A percentile compares a stretch with the other conserved stretches of the same genome.
phyloP scores from a whole-genome alignment of 2,888 invertebrate species.

The Nasonia oneida region DNA sequence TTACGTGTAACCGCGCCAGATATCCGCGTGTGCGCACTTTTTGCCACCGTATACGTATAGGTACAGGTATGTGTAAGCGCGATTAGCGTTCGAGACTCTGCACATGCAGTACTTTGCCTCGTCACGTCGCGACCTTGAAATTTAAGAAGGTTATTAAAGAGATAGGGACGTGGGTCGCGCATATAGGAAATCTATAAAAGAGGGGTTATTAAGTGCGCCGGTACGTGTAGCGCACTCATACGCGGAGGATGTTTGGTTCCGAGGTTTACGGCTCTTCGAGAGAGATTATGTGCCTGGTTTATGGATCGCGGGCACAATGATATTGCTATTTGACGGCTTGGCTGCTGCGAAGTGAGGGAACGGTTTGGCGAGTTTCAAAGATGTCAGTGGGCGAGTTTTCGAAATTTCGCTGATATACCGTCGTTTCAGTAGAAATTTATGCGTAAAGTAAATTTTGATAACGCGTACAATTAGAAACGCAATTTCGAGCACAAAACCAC shows the following conservation, averaged over 20 bases:
- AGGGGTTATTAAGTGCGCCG: slow-evolving; percentile 1
- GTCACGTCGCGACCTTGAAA: slow-evolving; percentile 23
- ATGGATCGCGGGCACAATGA: slow-evolving; percentile 6
- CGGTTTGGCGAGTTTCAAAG: neutral
- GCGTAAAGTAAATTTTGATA: neutral
- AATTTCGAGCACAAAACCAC: neutral
- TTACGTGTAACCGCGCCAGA: slow-evolving; percentile 64
- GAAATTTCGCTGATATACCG: neutral
- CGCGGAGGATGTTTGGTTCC: neutral
- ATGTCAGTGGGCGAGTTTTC: neutral
- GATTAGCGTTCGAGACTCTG: slow-evolving; percentile 26
- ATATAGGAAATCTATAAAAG: slow-evolving; percentile 14
- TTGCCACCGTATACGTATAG: neutral
- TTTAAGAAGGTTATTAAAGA: slow-evolving; percentile 26
- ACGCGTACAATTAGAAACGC: too few species aligned
- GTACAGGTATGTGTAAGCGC: neutral
- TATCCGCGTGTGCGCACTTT: slow-evolving; percentile 16
- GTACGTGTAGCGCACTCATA: neutral
- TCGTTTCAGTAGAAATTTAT: neutral
- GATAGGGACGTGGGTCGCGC: neutral
- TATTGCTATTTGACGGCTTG: neutral
- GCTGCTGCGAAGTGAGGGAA: neutral
- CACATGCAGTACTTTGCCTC: neutral
- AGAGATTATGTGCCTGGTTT: neutral
- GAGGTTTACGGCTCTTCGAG: neutral